phyloP scores from a whole-genome alignment of 2,888 invertebrate genomes.

The Oligia latruncula region DNA sequence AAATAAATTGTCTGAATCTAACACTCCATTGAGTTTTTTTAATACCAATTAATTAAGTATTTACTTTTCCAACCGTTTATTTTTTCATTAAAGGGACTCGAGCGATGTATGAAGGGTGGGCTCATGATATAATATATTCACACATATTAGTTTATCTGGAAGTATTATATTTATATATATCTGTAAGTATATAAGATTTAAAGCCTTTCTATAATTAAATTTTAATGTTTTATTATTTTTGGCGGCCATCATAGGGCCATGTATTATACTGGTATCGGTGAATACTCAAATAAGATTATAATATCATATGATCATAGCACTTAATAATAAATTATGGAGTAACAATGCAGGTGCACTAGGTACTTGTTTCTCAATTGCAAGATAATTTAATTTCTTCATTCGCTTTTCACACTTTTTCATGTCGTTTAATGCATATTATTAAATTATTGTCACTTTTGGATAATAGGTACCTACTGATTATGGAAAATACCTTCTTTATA shows the following conservation, averaged over 20 bases:
- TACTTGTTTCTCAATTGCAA: neutral
- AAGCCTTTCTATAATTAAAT: slow-evolving; percentile 2
- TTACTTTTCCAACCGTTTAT: neutral
- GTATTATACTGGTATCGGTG: neutral
- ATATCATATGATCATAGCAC: neutral
- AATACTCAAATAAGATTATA: neutral
- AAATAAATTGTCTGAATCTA: neutral
- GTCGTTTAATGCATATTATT: neutral
- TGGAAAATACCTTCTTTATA: neutral
- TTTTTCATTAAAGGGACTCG: neutral
- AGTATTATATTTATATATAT: too few species aligned
- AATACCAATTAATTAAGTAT: neutral
- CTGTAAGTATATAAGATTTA: too few species aligned
- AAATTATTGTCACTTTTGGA: neutral
- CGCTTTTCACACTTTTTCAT: neutral
- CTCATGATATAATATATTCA: neutral
- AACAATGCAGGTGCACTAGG: neutral
- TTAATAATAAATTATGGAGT: neutral
- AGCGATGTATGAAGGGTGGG: neutral
- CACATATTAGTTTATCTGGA: slow-evolving; percentile 5
- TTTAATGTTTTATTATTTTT: neutral
- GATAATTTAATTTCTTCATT: neutral
- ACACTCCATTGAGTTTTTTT: neutral
- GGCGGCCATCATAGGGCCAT: neutral
- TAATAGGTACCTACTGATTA: too few species aligned